These are phyloP conservation scores for Aricia artaxerxes DNA, from an alignment of 2,888 invertebrate genomes.

Conservation along the genomic window DNA sequence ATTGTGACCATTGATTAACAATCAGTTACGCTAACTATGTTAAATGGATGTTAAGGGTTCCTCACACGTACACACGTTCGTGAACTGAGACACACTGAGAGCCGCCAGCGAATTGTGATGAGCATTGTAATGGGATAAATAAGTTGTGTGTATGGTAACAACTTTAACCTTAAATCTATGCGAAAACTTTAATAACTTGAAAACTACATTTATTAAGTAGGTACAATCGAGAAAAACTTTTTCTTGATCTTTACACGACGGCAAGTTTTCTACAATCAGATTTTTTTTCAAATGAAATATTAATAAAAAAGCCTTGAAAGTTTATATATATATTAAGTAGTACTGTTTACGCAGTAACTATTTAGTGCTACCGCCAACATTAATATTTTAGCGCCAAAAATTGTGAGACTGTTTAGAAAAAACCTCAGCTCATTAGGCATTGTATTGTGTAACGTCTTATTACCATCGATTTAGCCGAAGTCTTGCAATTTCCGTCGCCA, in stretches of 20 bases:
- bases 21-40: conserved; percentile 39
- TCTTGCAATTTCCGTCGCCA: conserved; percentile 32
- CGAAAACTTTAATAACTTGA: neutral
- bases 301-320: no score
- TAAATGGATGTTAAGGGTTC: conserved; percentile 37
- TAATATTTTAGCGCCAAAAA: conserved; percentile 32
- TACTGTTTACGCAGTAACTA: no score
- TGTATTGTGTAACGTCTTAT: conserved; percentile 31
- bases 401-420: conserved; percentile 8
- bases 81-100: conserved; percentile 34
- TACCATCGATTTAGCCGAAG: conserved; percentile 32
- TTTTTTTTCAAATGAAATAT: no score
- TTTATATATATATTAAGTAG: no score
- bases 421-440: neutral
- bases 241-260: no score
- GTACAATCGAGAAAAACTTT: no score
- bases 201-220: no score
- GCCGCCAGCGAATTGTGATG: conserved; percentile 2
- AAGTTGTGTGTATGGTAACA: neutral
- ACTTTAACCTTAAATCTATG: neutral
- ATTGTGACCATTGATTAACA: conserved; percentile 39
- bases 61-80: conserved; percentile 36
- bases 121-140: conserved; percentile 33
- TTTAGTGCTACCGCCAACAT: neutral
- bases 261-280: no score